Evolutionary conservation across 1,140 invertebrate species (phyloP).

Genomic region (Tetraneura akinire): DNA sequence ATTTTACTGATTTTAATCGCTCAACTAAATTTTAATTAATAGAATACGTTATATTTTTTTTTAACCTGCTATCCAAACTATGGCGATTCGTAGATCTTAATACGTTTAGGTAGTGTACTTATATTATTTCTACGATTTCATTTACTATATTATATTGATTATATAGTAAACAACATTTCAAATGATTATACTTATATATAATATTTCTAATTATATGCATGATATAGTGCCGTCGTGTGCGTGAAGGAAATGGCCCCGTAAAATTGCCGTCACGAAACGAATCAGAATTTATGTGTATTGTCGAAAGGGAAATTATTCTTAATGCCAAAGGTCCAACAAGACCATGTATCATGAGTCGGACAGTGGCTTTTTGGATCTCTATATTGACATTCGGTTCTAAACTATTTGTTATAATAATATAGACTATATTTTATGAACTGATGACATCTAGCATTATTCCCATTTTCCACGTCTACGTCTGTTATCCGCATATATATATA

Average conservation of each 20-base stretch:
- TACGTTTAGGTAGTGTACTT: no score
- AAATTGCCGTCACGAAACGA: background rate
- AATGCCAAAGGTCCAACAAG: background rate
- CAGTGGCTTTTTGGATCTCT: slow-evolving; percentile 36
- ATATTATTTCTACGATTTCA: no score
- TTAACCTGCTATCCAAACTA: no score
- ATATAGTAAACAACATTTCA: no score
- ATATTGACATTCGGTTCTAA: slow-evolving; percentile 38
- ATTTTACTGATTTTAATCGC: no score
- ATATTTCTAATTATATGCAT: background rate
- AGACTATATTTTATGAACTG: slow-evolving; percentile 35
- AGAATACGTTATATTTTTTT: no score
- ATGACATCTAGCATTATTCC: background rate
- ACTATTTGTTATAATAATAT: slow-evolving; percentile 44
- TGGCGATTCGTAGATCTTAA: no score
- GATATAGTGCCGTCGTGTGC: background rate
- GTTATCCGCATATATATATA: background rate
- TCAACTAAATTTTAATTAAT: no score
- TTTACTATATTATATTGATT: no score
- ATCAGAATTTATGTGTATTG: slow-evolving; percentile 17
- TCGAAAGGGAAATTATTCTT: slow-evolving; percentile 29
- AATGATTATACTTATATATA: no score
- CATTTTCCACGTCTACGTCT: no score
- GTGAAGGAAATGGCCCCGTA: background rate
- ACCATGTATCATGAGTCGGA: slow-evolving; percentile 33